A percentile compares a stretch with the other conserved stretches of the same genome.
phyloP scores from a whole-genome alignment of 92 coral and sea anemone genomes.

The Umimayanthus kanabou region DNA sequence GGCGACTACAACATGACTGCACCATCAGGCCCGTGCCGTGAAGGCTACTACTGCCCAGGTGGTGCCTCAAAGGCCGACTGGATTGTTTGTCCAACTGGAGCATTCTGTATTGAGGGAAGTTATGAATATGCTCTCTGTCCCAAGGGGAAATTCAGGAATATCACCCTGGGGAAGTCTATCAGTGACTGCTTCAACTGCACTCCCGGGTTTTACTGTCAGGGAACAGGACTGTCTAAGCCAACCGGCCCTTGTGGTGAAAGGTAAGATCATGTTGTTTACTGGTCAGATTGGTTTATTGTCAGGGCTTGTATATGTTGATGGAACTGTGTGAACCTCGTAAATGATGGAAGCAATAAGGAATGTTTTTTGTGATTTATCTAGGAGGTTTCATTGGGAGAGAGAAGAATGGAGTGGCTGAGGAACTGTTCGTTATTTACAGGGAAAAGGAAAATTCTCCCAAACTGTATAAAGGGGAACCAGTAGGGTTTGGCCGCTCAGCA shows the following conservation, averaged over 20 bases:
- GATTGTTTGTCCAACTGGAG: conserved; percentile 88
- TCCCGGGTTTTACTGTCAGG: conserved; percentile 89
- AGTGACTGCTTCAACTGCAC: conserved; percentile 88
- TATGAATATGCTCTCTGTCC: conserved; percentile 71
- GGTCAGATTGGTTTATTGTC: neutral
- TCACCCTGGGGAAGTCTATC: conserved; percentile 67
- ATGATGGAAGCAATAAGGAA: too few species aligned
- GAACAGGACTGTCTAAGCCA: conserved; percentile 72
- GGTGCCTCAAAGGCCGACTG: conserved; percentile 84
- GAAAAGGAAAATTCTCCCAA: too few species aligned
- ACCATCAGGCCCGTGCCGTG: conserved; percentile 80
- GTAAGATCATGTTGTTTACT: conserved; percentile 40
- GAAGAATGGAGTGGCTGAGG: too few species aligned
- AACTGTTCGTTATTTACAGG: too few species aligned
- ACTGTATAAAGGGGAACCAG: too few species aligned
- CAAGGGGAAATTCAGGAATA: conserved; percentile 84
- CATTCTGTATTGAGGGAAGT: conserved; percentile 77
- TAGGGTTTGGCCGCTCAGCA: too few species aligned
- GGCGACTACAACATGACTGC: conserved; percentile 70
- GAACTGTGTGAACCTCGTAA: too few species aligned
- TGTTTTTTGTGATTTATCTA: too few species aligned
- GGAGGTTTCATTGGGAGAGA: too few species aligned
- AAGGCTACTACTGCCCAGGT: conserved; percentile 90
- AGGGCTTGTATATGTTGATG: too few species aligned
- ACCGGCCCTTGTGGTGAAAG: conserved; percentile 91